Conservation (phyloP, 2,797 vertebrate species). For the Mus minutoides region DNA sequence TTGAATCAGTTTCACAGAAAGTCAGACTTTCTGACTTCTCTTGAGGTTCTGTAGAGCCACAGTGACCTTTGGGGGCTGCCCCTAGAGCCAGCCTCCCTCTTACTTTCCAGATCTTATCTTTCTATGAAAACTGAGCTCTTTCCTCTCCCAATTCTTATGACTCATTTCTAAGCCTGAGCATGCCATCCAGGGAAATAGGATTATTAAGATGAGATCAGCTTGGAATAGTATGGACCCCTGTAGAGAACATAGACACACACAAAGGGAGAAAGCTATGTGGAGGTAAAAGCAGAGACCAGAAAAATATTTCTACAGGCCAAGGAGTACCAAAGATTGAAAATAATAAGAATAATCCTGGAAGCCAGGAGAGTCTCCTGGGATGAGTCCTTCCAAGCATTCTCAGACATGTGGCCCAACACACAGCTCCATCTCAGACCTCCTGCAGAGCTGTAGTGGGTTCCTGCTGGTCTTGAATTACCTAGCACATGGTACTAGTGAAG, state of each 20-base stretch:
- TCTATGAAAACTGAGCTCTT: neutral
- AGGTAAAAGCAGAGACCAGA: neutral
- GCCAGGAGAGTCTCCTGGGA: neutral
- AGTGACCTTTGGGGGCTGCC: neutral
- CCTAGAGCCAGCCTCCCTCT: neutral
- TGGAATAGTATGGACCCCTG: neutral
- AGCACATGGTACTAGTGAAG: neutral
- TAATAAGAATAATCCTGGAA: neutral
- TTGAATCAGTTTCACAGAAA: conserved; percentile 1
- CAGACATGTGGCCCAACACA: neutral
- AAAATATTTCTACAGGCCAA: neutral
- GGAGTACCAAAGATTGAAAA: neutral
- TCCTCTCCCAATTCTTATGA: neutral
- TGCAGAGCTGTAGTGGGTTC: neutral
- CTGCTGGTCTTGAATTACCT: neutral
- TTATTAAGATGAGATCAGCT: neutral
- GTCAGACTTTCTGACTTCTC: neutral
- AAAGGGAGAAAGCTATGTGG: neutral
- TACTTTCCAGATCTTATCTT: neutral
- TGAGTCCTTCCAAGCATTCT: neutral
- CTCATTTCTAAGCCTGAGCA: neutral
- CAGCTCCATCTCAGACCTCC: neutral
- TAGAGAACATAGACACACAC: neutral
- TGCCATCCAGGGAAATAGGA: neutral
- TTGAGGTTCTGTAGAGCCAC: neutral